Conservation (phyloP, 2,113 vertebrate species). For the Paracanthobrama guichenoti region DNA sequence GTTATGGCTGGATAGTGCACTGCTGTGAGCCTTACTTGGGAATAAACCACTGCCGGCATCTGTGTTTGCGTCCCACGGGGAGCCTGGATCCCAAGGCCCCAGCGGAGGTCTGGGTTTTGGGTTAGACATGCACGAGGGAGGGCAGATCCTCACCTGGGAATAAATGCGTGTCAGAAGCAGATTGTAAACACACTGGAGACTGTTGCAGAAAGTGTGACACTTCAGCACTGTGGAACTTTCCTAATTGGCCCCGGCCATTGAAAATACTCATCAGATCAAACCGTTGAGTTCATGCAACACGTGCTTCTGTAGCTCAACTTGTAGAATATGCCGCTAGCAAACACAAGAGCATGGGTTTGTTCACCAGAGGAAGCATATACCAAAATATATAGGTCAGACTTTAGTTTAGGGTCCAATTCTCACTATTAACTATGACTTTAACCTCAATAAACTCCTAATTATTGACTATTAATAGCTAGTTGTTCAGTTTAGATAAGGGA, state of each 20-base stretch:
- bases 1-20: conserved; percentile 34
- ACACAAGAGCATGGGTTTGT: neutral
- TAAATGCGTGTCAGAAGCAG: conserved; percentile 20
- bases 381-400: too few species aligned
- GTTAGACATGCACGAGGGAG: conserved; percentile 19
- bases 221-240: neutral
- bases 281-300: neutral
- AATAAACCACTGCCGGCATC: conserved; percentile 32
- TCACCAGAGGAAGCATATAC: neutral
- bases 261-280: neutral
- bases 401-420: too few species aligned
- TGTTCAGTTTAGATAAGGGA: too few species aligned
- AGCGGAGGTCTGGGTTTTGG: conserved; percentile 31
- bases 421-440: too few species aligned
- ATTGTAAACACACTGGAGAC: conserved; percentile 28
- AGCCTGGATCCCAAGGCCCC: conserved; percentile 28
- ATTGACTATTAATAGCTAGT: too few species aligned
- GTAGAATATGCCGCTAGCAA: neutral
- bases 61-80: conserved; percentile 39
- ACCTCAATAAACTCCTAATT: too few species aligned
- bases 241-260: neutral
- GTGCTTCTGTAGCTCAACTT: neutral
- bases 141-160: conserved; percentile 39
- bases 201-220: conserved; percentile 5
- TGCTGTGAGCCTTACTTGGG: conserved; percentile 11